A percentile compares a stretch with the other conserved stretches of the same genome.
Evolutionary conservation across 2,888 invertebrate genomes (phyloP).

Genomic region (Pterostichus madidus): DNA sequence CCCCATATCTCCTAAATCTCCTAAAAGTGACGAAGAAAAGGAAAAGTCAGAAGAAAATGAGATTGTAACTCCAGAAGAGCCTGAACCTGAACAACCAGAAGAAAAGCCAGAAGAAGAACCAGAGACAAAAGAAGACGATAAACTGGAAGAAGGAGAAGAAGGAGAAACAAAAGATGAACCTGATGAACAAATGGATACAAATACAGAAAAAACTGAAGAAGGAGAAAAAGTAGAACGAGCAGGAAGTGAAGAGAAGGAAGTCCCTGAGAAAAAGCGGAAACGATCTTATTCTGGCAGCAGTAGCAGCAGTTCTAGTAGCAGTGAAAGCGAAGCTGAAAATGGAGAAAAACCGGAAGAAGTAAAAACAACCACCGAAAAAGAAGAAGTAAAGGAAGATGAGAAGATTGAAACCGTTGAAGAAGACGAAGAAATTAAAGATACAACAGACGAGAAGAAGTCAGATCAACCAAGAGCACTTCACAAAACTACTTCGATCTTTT

Average conservation of each 20-base stretch:
- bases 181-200: constrained; percentile 69
- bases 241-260: constrained; percentile 73
- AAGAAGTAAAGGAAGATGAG: constrained; percentile 69
- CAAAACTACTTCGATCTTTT: constrained; percentile 97
- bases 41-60: constrained; percentile 76
- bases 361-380: constrained; percentile 69
- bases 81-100: constrained; percentile 62
- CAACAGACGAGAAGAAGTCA: constrained; percentile 76
- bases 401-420: constrained; percentile 72
- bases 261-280: constrained; percentile 76
- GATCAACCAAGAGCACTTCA: constrained; percentile 88
- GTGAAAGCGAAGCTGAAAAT: constrained; percentile 78
- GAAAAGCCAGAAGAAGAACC: constrained; percentile 67
- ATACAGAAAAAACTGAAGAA: constrained; percentile 68
- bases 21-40: constrained; percentile 68
- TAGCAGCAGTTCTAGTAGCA: constrained; percentile 78
- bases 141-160: constrained; percentile 75
- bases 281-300: constrained; percentile 79
- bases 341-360: constrained; percentile 70
- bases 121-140: constrained; percentile 70
- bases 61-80: constrained; percentile 69
- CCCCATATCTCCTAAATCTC: constrained; percentile 53
- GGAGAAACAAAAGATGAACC: constrained; percentile 70
- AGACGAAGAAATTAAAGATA: constrained; percentile 77
- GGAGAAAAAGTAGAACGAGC: constrained; percentile 75